Percentiles rank a stretch among this genome's conserved stretches.
These are phyloP conservation scores for Dryobotodes eremita DNA, from an alignment of 2,888 invertebrate genomes.

Conservation along the genomic window DNA sequence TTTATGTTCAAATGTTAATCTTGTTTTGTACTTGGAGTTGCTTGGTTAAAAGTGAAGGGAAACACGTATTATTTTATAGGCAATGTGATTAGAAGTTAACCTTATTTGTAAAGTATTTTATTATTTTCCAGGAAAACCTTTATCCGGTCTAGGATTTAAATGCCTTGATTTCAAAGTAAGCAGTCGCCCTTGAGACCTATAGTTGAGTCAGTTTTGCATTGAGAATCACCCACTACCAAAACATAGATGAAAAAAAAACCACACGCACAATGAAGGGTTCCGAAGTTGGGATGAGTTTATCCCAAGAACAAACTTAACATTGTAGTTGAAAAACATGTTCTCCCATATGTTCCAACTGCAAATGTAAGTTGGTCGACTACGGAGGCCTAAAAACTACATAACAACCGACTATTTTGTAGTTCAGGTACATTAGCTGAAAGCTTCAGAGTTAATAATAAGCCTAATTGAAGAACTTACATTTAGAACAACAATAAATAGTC, in stretches of 20 bases:
- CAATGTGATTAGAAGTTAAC: slow-evolving; percentile 2
- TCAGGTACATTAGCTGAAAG: not conserved
- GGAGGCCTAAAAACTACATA: too few relatives aligned
- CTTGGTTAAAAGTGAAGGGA: slow-evolving; percentile 25
- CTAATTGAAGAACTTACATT: slow-evolving; percentile 11
- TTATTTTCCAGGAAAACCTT: slow-evolving; percentile 4
- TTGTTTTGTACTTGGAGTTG: slow-evolving; percentile 14
- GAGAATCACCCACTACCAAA: not conserved
- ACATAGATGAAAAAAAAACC: not conserved
- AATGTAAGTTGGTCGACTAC: too few relatives aligned
- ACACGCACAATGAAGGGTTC: too few relatives aligned
- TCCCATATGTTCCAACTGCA: too few relatives aligned
- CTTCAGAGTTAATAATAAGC: not conserved
- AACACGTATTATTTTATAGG: slow-evolving; percentile 8
- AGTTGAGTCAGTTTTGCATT: not conserved
- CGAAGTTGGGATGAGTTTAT: too few relatives aligned
- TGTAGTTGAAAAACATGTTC: too few relatives aligned
- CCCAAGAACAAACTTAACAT: too few relatives aligned
- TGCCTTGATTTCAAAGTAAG: not conserved
- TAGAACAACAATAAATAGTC: slow-evolving; percentile 11
- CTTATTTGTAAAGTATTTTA: slow-evolving; percentile 18
- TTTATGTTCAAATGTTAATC: slow-evolving; percentile 22
- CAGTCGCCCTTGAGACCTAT: not conserved
- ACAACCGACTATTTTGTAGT: not conserved
- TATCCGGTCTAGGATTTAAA: not conserved